A percentile compares a stretch with the other conserved stretches of the same genome.
Evolutionary conservation across 2,888 invertebrate species (phyloP).

Genomic region (Pyrrhosoma nymphula): DNA sequence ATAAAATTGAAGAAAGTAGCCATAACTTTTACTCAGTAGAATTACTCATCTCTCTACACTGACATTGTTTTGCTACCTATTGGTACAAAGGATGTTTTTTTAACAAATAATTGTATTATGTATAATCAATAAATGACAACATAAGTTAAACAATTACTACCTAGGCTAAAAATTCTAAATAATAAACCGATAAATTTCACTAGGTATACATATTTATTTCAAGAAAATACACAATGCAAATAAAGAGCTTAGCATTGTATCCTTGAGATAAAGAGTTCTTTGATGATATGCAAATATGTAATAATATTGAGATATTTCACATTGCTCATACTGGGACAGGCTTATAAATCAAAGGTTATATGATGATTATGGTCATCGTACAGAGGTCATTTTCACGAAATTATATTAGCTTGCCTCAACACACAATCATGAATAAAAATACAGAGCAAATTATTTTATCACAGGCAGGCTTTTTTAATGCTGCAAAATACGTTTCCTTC

Average conservation of each 20-base stretch:
- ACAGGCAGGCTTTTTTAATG: neutral
- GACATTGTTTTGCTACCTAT: neutral
- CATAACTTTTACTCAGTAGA: neutral
- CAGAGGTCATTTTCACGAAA: neutral
- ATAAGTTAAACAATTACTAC: neutral
- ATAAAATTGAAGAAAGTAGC: neutral
- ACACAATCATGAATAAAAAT: neutral
- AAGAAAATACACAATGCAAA: neutral
- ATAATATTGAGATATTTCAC: neutral
- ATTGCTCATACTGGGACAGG: neutral
- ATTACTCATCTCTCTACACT: conserved; percentile 7
- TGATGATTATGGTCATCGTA: neutral
- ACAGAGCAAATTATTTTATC: neutral
- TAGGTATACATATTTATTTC: too few relatives aligned
- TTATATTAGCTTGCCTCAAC: neutral
- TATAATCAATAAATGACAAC: neutral
- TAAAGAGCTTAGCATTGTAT: neutral
- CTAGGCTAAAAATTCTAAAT: neutral
- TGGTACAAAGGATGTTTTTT: neutral
- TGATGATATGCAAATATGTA: neutral
- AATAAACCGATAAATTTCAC: neutral
- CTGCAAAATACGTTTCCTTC: neutral
- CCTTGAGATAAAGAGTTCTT: conserved; percentile 36
- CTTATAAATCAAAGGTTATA: neutral
- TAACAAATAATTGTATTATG: neutral